Evolutionary conservation across 2,113 vertebrate species (phyloP), one percentile per base, ranked within the genome.

Genomic region (Tragelaphus buxtoni): DNA sequence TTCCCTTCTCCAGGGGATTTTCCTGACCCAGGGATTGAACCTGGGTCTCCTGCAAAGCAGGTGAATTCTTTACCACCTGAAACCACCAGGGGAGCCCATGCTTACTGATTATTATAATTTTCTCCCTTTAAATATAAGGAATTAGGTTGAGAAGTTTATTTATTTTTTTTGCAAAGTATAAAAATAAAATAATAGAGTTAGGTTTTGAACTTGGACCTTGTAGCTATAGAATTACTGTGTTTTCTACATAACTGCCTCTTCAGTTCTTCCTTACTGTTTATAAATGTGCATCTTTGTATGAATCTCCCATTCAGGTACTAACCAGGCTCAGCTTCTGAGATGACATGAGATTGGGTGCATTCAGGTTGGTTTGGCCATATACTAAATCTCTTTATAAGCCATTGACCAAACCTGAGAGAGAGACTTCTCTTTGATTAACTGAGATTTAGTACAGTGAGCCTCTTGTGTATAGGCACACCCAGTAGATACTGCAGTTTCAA

Each of bases 381-480:
- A 51, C 47, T 79, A 47, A 90, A 81, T 94, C 39, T 77, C 20
- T 94, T 61, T 47, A 47, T 7, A 93, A 72, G 81, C 42, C 63
- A 42, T 86, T 77, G 60, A 92, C 30, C 74, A 51, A 82, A 72
- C 65, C 55, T 53, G 5, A 16, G 13, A 56, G 79, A 91, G 20
- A 63, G 42, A 55, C 10, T 45, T 60, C 53, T 94, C 32, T 32
- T 47, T 86, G 79, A n/a, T 76, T 90, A 97, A 92, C 14, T 90
- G n/a, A 93, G 11, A 32, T 74, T 96, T 94, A 92, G 17, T 91
- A 42, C 61, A 90, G 58, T 74, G 61, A 97, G 51, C 55, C 72
- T 90, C 55, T 56, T 47, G 39, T 24, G 4, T 8, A 60, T 26
- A 35, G 79, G 32, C 49, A 35, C 7, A 53, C 49, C 32, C 20